Conservation (phyloP, 1,140 invertebrate species). For the Drosophila punjabiensis region DNA sequence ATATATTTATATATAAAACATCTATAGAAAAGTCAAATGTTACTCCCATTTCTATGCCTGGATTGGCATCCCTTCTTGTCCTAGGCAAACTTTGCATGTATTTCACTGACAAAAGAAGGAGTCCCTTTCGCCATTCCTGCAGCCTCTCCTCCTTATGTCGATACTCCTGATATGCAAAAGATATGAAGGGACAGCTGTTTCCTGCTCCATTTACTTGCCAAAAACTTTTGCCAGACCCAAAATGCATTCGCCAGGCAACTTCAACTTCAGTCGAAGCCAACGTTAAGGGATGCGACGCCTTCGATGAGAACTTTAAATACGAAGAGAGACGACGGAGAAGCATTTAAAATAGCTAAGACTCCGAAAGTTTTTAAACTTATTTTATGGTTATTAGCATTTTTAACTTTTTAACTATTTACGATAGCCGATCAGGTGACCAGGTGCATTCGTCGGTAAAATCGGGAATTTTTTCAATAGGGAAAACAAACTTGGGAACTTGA, state of each 20-base stretch:
- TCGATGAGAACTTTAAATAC: constrained; percentile 61
- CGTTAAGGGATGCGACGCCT: constrained; percentile 9
- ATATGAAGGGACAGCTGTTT: constrained; percentile 83
- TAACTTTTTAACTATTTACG: constrained; percentile 71
- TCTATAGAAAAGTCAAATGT: constrained; percentile 50
- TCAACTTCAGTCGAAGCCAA: constrained; percentile 42
- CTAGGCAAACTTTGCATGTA: constrained; percentile 75
- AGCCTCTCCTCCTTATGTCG: constrained; percentile 50
- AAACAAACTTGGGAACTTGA: not conserved
- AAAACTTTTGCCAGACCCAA: constrained; percentile 75
- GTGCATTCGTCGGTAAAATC: constrained; percentile 23
- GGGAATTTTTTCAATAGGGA: not conserved
- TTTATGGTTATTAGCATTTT: constrained; percentile 81
- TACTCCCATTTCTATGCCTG: constrained; percentile 55
- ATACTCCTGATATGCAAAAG: constrained; percentile 83
- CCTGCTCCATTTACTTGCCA: constrained; percentile 81
- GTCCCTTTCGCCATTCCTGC: not conserved
- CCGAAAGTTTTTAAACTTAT: constrained; percentile 51
- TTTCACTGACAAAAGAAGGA: constrained; percentile 54
- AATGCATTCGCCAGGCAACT: constrained; percentile 62
- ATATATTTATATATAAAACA: not conserved
- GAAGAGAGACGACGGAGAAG: constrained; percentile 22
- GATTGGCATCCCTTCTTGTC: constrained; percentile 25
- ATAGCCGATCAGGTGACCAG: constrained; percentile 52
- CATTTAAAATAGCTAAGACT: constrained; percentile 64